These are phyloP conservation scores for Oopsacas minuta DNA, from an alignment of 37 sponge, comb jelly and placozoan genomes.

Conservation along the genomic window DNA sequence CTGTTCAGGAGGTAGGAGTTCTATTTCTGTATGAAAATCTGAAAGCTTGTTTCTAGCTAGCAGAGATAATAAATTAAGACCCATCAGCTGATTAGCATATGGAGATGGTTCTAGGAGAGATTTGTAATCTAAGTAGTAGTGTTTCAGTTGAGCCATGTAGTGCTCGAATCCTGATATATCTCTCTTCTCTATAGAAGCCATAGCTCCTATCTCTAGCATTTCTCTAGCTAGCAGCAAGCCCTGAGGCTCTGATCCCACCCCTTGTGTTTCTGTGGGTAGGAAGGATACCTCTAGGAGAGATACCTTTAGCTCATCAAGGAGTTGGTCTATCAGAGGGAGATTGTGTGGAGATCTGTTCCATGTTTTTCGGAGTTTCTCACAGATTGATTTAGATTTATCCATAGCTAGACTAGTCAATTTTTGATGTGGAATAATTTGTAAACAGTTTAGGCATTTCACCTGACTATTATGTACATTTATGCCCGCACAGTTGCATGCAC, in stretches of 20 bases:
- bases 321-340: constrained; percentile 2
- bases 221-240: constrained; percentile 57
- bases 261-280: constrained; percentile 22
- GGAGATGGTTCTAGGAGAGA: constrained; percentile 41
- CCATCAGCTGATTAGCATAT: constrained; percentile 68
- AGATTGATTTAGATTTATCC: not conserved
- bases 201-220: constrained; percentile 84
- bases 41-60: constrained; percentile 79
- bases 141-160: constrained; percentile 83
- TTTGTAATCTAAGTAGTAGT: constrained; percentile 81
- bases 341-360: not conserved
- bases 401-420: not conserved
- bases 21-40: constrained; percentile 94
- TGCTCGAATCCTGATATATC: constrained; percentile 78
- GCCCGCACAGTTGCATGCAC: too few species aligned
- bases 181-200: constrained; percentile 72
- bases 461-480: too few species aligned
- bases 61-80: constrained; percentile 74
- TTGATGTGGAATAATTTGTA: not conserved
- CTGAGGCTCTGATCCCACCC: constrained; percentile 23
- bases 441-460: too few species aligned
- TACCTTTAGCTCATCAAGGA: constrained; percentile 22
- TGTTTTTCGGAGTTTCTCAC: not conserved
- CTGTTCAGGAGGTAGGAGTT: constrained; percentile 50
- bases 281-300: constrained; percentile 27